phyloP scores from a whole-genome alignment of 2,797 vertebrate genomes.

The Sebastes trivittatus region DNA sequence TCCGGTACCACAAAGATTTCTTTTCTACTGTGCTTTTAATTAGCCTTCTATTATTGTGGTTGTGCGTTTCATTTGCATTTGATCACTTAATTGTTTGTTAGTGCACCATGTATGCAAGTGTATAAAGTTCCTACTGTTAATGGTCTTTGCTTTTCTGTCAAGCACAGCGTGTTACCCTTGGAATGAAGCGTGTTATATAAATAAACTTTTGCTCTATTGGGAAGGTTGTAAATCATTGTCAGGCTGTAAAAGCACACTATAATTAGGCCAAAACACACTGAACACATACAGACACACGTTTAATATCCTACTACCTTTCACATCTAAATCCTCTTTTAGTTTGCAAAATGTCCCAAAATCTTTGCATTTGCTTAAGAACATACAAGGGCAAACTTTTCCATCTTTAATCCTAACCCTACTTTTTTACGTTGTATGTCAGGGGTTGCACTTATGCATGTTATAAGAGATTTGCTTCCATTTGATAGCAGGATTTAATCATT shows the following conservation, averaged over 20 bases:
- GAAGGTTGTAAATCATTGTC: background rate
- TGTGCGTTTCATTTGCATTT: background rate
- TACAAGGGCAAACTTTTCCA: background rate
- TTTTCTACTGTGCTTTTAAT: background rate
- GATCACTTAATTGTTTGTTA: background rate
- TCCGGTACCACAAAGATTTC: background rate
- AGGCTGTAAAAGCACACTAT: background rate
- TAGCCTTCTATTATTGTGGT: background rate
- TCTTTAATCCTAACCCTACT: background rate
- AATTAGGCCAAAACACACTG: background rate
- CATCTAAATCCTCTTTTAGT: background rate
- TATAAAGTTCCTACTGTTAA: background rate
- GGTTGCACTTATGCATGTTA: background rate
- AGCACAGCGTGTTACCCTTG: background rate
- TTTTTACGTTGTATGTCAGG: background rate
- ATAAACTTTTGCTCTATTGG: background rate
- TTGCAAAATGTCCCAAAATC: background rate
- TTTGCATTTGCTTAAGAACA: background rate
- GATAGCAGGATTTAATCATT: slow-evolving; percentile 10
- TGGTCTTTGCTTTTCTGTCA: background rate
- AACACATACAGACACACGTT: background rate
- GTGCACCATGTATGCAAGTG: background rate
- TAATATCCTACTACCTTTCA: background rate
- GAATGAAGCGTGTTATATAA: background rate
- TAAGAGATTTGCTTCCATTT: slow-evolving; percentile 17